Base-by-base conservation (phyloP, 2,888 invertebrate species). In the Rhagophthalmus giganteus region DNA sequence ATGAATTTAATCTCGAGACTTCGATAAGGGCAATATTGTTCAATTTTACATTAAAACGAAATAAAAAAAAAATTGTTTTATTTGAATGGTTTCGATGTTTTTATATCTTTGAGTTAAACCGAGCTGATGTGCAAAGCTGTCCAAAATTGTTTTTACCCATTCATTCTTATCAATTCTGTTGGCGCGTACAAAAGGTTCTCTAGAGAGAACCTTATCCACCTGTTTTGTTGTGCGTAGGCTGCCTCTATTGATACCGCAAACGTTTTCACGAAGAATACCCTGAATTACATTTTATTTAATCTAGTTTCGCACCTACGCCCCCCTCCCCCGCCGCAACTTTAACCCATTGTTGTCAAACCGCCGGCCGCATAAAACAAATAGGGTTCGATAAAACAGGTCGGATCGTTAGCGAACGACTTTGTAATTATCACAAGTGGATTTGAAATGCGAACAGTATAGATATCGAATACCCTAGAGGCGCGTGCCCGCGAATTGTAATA, bases 401-500 rank as follows among this genome's bases (percentile, higher is more conserved):
- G 20, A 30, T 31, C 24, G 46, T 14, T 32, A 39, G 39, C 37
- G 30, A 38, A 46, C 11, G 45, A 30, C 39, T 16, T 12, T 27
- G 46, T 40, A 48, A 48, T 48, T 48, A 48, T 39, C 46, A 14
- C 48, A 26, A 41, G 48, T 35, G 34, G 34, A 35, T 28, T 40
- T 40, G 14, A 26, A 40, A 27, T 25, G 16, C 16, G 31, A 32
- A 30, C 24, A 28, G 27, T 46, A 40, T 34, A 44, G 39, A 45
- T 51, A 39, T 35, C 27, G 16, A 20, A 61, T 55, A 58, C 58
- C 61, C 64, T 46, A 56, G 55, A 53, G 57, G 62, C 55, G 64
- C 64, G 61, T 64, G 66, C 61, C 56, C 54, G 49, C 54, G 62
- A 64, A 65, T 64, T 62, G 66, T 66, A 65, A 68, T 67, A 65